Evolutionary conservation across 2,888 invertebrate genomes (phyloP).

Genomic region (Zelleria hepariella): DNA sequence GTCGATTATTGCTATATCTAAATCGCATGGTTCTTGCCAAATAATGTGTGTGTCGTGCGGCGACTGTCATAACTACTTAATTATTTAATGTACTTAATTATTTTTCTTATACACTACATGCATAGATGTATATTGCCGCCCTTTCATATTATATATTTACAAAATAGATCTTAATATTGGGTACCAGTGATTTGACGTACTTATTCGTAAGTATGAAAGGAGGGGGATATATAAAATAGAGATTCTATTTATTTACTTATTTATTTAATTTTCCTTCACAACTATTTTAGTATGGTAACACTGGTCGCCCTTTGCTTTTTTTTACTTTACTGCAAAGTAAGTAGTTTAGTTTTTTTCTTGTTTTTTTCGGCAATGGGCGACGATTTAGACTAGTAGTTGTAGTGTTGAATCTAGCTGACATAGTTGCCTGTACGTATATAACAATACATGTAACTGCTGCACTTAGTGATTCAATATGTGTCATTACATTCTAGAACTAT

Average conservation of each 20-base stretch:
- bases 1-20: not conserved
- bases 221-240: constrained; percentile 14
- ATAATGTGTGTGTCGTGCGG: constrained; percentile 1
- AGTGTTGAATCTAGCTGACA: constrained; percentile 51
- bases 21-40: constrained; percentile 2
- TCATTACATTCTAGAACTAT: constrained; percentile 67
- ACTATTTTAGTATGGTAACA: constrained; percentile 39
- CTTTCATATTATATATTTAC: not conserved
- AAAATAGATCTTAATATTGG: not conserved
- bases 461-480: constrained; percentile 60
- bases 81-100: constrained; percentile 4
- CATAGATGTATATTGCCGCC: not conserved
- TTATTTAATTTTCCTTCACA: constrained; percentile 25
- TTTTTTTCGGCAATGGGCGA: constrained; percentile 7
- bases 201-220: constrained; percentile 3
- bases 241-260: constrained; percentile 24
- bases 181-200: not conserved
- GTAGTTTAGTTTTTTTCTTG: constrained; percentile 1
- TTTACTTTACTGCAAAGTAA: not conserved
- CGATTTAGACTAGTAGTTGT: constrained; percentile 26
- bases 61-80: not conserved
- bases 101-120: not conserved
- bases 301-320: constrained; percentile 26
- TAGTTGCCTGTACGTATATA: constrained; percentile 46
- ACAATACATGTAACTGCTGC: constrained; percentile 51